Base-by-base conservation (phyloP, 2,888 invertebrate species). In the Azorinus chamasolen region DNA sequence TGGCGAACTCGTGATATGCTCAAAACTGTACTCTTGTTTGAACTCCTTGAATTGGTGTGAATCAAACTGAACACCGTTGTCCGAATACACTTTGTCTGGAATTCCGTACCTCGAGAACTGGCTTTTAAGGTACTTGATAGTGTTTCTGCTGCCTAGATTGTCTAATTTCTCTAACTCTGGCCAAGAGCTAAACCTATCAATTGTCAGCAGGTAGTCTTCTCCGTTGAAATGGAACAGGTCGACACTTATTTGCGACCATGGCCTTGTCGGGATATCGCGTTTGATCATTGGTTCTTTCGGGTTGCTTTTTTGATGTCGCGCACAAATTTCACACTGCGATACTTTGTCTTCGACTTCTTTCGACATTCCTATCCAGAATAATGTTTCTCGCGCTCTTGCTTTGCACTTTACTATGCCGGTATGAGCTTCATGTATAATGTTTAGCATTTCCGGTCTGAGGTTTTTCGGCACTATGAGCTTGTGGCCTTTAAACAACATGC, bases 161-260 rank as follows among this genome's bases (percentile, higher is more conserved):
- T 69, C 62, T 6, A 79, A 45, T 62, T 58, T 65, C 4, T n/a
- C 71, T 24, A 78, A 48, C 59, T 82, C 75, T 5, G 66, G 69
- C 45, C 55, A 78, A n/a, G 58, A 63, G 2, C 62, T 61, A 24
- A 64, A 81, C 16, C 50, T 57, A 45, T 77, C 76, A n/a, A 80
- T 48, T 25, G 63, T 58, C 14, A 74, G 4, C n/a, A 74, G 32
- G 41, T 76, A 76, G 27, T 76, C 37, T 3, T 65, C 27, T 6
- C 62, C 63, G 12, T 73, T 37, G 6, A 61, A 73, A 6, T 64
- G 48, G 55, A 69, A 80, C 32, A 83, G 37, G 48, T 73, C 79
- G 41, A 58, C 65, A 18, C 66, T 65, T 18, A 83, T 14, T 25
- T 66, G 73, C 18, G 48, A 20, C 66, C 70, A 79, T 18, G 83